Evolutionary conservation across 2,888 invertebrate genomes (phyloP), one percentile per base, ranked within the genome.

Genomic region (Phyllotreta striolata): DNA sequence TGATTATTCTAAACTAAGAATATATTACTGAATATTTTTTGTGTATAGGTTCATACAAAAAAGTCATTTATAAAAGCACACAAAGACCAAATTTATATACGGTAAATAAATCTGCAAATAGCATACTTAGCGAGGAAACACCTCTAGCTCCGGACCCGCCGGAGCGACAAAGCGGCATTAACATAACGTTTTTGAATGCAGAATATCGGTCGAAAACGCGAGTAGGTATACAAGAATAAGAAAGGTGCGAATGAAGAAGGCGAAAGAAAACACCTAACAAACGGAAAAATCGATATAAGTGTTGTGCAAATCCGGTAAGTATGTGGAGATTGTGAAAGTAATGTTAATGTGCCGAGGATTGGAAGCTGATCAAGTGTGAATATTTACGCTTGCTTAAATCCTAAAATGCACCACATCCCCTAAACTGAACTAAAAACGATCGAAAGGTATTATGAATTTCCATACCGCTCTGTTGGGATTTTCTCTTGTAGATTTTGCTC

Each of bases 281-380:
- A 35, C 44, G 58, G 1, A 24, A 24, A 24, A 66, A 69, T 67
- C 69, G 65, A 58, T 43, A 66, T 69, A 71, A 71, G 72, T 70
- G 69, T 70, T 69, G 69, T 66, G 63, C 64, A 72, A 72, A 73
- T 73, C 72, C 70, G 66, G 68, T 73, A 73, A 73, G 73, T 73
- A 60, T 60, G 52, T 60, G 58, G 49, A 60, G 73, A 73, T 73
- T 71, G 60, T 64, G 55, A 62, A 58, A 64, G 24, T 24, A 24
- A 24, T 24, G 24, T 24, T 66, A 67, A 70, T 72, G 69, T 71
- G 65, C 59, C 69, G 68, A 69, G 68, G 71, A 70, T 72, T 68
- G 65, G 70, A 35, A 41, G 35, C 64, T 67, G 72, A 72, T 74
- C 72, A 70, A 68, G 67, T 71, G 72, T 73, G 62, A 74, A 74